Conservation (phyloP, 2,888 invertebrate genomes). For the Drosophila monieri region DNA sequence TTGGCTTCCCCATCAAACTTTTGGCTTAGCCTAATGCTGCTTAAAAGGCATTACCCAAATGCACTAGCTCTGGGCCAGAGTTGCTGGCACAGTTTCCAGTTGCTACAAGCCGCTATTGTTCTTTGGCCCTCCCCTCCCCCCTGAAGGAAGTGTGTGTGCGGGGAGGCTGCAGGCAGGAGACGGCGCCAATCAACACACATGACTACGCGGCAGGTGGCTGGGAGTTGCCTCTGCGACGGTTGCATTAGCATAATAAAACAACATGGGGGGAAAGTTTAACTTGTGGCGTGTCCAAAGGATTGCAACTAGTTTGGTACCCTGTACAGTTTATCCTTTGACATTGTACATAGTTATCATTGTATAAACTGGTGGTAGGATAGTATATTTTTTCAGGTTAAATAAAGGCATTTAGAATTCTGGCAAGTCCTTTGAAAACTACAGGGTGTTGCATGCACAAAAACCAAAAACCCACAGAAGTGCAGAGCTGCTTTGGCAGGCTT, state of each 20-base stretch:
- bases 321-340: too few relatives aligned
- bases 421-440: not conserved
- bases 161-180: not conserved
- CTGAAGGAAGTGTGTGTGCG: conserved; percentile 1
- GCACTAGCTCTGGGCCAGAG: conserved; percentile 52
- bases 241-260: conserved; percentile 70
- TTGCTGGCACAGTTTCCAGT: conserved; percentile 69
- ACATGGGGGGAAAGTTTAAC: conserved; percentile 21
- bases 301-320: conserved; percentile 4
- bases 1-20: conserved; percentile 49
- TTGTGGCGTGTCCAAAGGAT: not conserved
- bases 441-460: conserved; percentile 28
- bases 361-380: too few relatives aligned
- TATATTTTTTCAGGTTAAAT: too few relatives aligned
- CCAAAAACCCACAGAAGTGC: conserved; percentile 34
- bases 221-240: conserved; percentile 19
- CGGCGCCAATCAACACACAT: conserved; percentile 51
- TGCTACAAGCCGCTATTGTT: conserved; percentile 44
- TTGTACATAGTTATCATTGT: too few relatives aligned
- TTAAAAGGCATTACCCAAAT: conserved; percentile 70
- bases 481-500: conserved; percentile 70
- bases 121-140: conserved; percentile 9
- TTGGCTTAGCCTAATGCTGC: conserved; percentile 56
- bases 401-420: not conserved
- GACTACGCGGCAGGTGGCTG: conserved; percentile 34